These are phyloP conservation scores for Virgularia gustaviana DNA, from an alignment of 92 coral and sea anemone genomes.

Conservation along the genomic window DNA sequence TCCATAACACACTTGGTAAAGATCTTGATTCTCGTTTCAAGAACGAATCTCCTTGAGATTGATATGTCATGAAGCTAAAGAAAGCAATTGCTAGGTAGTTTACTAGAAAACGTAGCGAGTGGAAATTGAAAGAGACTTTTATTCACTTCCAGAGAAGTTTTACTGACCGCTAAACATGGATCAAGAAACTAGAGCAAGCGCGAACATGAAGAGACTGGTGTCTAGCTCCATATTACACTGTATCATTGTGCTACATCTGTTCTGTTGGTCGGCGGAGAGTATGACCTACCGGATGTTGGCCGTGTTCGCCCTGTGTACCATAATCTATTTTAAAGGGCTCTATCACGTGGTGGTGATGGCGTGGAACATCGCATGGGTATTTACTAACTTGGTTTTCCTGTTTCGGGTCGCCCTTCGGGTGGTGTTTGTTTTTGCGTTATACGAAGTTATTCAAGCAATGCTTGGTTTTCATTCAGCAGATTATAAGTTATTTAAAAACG, in stretches of 20 bases:
- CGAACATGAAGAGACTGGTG: background rate
- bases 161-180: too few species aligned
- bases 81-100: too few species aligned
- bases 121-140: too few species aligned
- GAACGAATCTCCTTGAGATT: background rate
- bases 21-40: too few species aligned
- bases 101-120: too few species aligned
- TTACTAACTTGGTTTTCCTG: background rate
- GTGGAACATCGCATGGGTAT: background rate
- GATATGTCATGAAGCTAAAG: background rate
- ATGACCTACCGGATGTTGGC: background rate
- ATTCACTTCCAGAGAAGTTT: too few species aligned
- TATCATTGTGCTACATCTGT: slow-evolving; percentile 9
- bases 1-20: too few species aligned
- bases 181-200: too few species aligned
- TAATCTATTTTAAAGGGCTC: slow-evolving; percentile 2
- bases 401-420: background rate
- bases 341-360: background rate
- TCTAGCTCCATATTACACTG: slow-evolving; percentile 1
- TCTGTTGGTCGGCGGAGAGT: slow-evolving; percentile 27
- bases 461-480: slow-evolving; percentile 26
- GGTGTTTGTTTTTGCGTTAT: slow-evolving; percentile 7
- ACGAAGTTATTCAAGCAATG: slow-evolving; percentile 1
- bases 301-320: background rate
- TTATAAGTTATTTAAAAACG: slow-evolving; percentile 5